phyloP scores from a whole-genome alignment of 2,113 vertebrate genomes.

The Eretmochelys imbricata region DNA sequence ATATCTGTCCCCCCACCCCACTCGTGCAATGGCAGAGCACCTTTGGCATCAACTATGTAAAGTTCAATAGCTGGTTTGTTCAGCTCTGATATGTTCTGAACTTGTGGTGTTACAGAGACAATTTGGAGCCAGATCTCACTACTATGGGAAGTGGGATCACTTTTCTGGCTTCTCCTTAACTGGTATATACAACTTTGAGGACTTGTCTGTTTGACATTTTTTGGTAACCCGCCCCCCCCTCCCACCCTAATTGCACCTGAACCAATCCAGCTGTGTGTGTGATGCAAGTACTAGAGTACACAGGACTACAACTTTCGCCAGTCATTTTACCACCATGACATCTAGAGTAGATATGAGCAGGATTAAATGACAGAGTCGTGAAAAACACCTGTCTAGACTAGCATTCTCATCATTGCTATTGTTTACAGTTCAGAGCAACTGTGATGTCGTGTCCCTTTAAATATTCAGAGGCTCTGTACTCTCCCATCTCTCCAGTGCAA shows the following conservation, averaged over 20 bases:
- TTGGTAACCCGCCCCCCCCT: not conserved
- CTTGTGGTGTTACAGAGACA: not conserved
- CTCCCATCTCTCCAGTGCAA: not conserved
- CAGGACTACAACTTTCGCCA: not conserved
- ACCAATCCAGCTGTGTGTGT: fast-evolving
- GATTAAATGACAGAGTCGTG: not conserved
- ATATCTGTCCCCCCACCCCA: not conserved
- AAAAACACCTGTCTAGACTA: not conserved
- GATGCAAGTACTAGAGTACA: not conserved
- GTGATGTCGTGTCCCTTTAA: not conserved
- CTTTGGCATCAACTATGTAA: not conserved
- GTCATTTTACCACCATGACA: not conserved
- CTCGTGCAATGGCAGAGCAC: not conserved
- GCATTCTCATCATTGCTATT: not conserved
- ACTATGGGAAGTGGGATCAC: not conserved
- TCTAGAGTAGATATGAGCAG: not conserved
- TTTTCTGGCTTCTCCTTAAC: not conserved
- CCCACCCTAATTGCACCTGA: not conserved
- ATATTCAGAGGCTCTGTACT: not conserved
- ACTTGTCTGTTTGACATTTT: not conserved
- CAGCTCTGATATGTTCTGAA: not conserved
- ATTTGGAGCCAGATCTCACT: not conserved
- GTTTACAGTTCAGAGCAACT: not conserved
- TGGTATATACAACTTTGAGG: not conserved
- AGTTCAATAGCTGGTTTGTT: not conserved